Conservation (phyloP, 2,113 vertebrate species). For the Daphoenositta chrysoptera region DNA sequence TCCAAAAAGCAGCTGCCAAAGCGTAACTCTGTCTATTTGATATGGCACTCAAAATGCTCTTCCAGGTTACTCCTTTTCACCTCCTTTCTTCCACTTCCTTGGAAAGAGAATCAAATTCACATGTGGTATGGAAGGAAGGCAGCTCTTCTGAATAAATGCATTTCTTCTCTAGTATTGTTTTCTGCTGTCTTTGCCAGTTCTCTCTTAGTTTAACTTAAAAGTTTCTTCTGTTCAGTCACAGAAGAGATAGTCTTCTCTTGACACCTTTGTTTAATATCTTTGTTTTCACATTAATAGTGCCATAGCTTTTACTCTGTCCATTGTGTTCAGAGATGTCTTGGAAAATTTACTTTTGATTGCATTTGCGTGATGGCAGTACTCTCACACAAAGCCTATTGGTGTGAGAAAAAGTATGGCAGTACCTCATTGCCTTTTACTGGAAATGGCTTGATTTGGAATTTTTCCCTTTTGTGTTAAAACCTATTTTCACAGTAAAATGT, state of each 20-base stretch:
- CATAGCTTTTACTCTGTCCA: background rate
- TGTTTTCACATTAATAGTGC: background rate
- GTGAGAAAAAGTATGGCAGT: background rate
- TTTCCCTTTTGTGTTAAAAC: background rate
- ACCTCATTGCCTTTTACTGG: background rate
- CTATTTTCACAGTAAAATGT: background rate
- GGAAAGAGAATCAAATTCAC: background rate
- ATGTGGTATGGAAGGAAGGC: background rate
- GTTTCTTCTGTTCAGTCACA: background rate
- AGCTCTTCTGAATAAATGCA: background rate
- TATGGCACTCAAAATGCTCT: background rate
- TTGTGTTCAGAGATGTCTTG: background rate
- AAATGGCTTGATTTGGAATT: background rate
- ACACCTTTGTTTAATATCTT: background rate
- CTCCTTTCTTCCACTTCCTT: background rate
- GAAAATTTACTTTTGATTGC: background rate
- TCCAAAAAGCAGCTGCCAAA: background rate
- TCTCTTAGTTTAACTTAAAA: background rate
- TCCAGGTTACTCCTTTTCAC: background rate
- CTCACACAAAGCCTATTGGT: background rate
- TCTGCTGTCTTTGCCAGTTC: background rate
- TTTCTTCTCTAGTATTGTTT: background rate
- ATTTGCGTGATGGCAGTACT: background rate
- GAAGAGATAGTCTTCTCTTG: background rate
- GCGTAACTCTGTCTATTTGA: background rate